A percentile compares a stretch with the other conserved stretches of the same genome.
phyloP scores from a whole-genome alignment of 1,140 invertebrate species.

The Aphelenchoides besseyi region DNA sequence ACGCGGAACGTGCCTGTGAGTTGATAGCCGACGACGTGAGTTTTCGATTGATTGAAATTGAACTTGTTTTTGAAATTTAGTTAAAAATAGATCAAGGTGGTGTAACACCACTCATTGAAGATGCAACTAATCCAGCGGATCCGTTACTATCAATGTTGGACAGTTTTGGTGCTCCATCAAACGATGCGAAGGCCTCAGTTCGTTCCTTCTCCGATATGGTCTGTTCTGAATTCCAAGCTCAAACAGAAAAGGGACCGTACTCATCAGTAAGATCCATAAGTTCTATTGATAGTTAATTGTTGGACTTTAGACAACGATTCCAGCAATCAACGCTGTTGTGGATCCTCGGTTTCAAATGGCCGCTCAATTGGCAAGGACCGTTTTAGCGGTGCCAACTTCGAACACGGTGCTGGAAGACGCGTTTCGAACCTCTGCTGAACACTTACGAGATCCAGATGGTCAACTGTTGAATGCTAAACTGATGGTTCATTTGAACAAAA shows the following conservation, averaged over 20 bases:
- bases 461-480: not conserved
- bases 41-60: not conserved
- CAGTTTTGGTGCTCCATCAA: not conserved
- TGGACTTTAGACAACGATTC: not conserved
- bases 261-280: not conserved
- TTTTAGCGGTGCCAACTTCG: conserved; percentile 3
- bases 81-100: not conserved
- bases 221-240: not conserved
- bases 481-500: not conserved
- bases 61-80: not conserved
- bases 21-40: not conserved
- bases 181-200: not conserved
- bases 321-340: no score
- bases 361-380: not conserved
- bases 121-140: not conserved
- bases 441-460: not conserved
- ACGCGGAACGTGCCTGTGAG: not conserved
- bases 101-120: not conserved
- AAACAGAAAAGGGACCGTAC: not conserved
- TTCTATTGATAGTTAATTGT: no score
- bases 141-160: conserved; percentile 3
- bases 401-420: not conserved
- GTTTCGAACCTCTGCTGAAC: not conserved
- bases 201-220: not conserved
- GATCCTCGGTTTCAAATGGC: not conserved